phyloP scores from a whole-genome alignment of 1,140 invertebrate genomes.

The Eulimnadia texana region DNA sequence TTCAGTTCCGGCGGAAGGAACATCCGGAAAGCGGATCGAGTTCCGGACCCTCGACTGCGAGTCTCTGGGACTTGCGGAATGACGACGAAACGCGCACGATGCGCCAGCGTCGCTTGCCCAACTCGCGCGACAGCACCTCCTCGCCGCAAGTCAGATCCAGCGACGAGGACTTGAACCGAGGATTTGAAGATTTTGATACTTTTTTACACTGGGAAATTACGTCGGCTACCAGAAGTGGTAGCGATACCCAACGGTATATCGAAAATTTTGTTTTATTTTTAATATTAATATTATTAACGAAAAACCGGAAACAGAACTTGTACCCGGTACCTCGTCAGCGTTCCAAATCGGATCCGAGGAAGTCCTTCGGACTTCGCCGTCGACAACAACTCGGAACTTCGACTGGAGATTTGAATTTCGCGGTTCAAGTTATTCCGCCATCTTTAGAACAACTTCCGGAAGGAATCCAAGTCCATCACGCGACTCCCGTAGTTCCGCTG shows the following conservation, averaged over 20 bases:
- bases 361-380: background rate
- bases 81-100: background rate
- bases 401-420: background rate
- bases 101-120: background rate
- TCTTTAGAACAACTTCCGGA: slow-evolving; percentile 6
- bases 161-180: background rate
- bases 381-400: background rate
- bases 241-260: background rate
- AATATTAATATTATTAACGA: too few species aligned
- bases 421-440: background rate
- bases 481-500: slow-evolving; percentile 23
- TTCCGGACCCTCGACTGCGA: background rate
- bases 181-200: slow-evolving; percentile 7
- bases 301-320: background rate
- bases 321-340: background rate
- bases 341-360: background rate
- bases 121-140: background rate
- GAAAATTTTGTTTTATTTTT: too few species aligned
- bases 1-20: background rate
- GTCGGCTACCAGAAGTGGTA: background rate
- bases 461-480: slow-evolving; percentile 8
- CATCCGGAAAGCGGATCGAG: background rate
- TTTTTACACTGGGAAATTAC: background rate
- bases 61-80: background rate
- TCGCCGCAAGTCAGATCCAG: background rate